phyloP scores from a whole-genome alignment of 2,888 invertebrate genomes.

The Zaprionus lineosus region DNA sequence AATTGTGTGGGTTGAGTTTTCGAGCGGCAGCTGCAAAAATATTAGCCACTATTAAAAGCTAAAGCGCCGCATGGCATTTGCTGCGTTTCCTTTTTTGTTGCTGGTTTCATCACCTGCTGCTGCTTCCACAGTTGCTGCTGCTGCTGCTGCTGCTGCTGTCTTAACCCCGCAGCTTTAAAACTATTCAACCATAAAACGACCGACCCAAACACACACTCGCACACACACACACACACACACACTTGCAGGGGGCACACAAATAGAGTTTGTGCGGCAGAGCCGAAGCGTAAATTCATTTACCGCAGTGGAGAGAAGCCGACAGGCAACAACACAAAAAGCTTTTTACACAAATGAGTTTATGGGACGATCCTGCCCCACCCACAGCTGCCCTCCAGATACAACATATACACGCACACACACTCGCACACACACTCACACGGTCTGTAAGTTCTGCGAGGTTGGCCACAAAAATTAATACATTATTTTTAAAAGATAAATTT shows the following conservation, averaged over 20 bases:
- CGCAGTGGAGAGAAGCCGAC: conserved; percentile 40
- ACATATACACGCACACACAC: background rate
- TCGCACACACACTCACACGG: background rate
- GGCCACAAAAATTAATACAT: conserved; percentile 76
- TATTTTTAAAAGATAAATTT: conserved; percentile 76
- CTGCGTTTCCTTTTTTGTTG: conserved; percentile 17
- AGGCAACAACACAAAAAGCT: conserved; percentile 61
- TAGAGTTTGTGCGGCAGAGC: conserved; percentile 22
- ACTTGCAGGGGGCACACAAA: conserved; percentile 2
- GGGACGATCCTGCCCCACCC: conserved; percentile 21
- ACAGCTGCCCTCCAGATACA: background rate
- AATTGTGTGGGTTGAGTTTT: background rate
- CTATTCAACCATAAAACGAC: conserved; percentile 72
- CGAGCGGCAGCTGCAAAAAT: conserved; percentile 53
- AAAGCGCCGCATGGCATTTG: conserved; percentile 32
- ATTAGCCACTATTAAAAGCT: conserved; percentile 64
- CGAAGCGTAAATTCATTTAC: conserved; percentile 74
- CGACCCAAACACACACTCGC: conserved; percentile 29
- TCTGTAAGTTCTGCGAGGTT: conserved; percentile 29
- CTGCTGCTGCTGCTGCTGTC: conserved; percentile 25
- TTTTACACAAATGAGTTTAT: conserved; percentile 76
- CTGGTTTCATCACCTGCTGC: conserved; percentile 47
- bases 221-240: conserved; percentile 8
- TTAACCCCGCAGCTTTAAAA: conserved; percentile 62
- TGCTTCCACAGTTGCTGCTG: conserved; percentile 16